phyloP scores from a whole-genome alignment of 2,888 invertebrate species.

The Sphinx pinastri region DNA sequence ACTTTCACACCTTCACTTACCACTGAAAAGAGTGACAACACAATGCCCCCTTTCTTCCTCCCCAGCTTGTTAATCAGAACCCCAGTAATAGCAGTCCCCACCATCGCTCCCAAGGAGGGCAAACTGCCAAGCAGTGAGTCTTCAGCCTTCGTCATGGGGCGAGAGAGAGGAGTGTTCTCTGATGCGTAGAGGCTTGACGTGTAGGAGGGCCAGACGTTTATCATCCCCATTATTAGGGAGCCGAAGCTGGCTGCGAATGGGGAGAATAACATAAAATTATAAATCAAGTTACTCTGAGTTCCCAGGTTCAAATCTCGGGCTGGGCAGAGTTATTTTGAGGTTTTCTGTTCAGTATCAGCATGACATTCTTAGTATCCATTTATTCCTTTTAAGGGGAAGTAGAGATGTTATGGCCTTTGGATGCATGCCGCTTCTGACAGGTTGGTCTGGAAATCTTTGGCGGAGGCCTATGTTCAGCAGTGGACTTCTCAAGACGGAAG shows the following conservation, averaged over 20 bases:
- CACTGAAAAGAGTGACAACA: slow-evolving; percentile 78
- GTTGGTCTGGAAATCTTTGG: no score
- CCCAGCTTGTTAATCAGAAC: slow-evolving; percentile 77
- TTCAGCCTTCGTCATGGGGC: slow-evolving; percentile 74
- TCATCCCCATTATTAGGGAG: slow-evolving; percentile 56
- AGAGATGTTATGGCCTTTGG: no score
- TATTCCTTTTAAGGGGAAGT: no score
- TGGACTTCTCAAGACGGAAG: no score
- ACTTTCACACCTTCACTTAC: slow-evolving; percentile 49
- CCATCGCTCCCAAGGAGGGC: slow-evolving; percentile 81
- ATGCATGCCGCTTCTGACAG: no score
- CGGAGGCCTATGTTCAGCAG: no score
- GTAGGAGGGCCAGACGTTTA: slow-evolving; percentile 85
- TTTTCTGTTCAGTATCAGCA: no score
- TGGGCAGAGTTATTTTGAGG: no score
- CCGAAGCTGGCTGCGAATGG: slow-evolving; percentile 57
- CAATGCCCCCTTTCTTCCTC: slow-evolving; percentile 78
- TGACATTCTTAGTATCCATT: no score
- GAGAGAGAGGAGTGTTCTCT: slow-evolving; percentile 60
- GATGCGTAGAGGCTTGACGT: slow-evolving; percentile 72
- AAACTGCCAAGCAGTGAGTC: slow-evolving; percentile 82
- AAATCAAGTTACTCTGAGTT: no score
- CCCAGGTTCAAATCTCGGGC: no score
- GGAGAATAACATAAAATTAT: no score
- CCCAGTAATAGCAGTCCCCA: slow-evolving; percentile 75